These are phyloP conservation scores for Taphrorychus bicolor DNA, from an alignment of 2,888 invertebrate species.

Conservation along the genomic window DNA sequence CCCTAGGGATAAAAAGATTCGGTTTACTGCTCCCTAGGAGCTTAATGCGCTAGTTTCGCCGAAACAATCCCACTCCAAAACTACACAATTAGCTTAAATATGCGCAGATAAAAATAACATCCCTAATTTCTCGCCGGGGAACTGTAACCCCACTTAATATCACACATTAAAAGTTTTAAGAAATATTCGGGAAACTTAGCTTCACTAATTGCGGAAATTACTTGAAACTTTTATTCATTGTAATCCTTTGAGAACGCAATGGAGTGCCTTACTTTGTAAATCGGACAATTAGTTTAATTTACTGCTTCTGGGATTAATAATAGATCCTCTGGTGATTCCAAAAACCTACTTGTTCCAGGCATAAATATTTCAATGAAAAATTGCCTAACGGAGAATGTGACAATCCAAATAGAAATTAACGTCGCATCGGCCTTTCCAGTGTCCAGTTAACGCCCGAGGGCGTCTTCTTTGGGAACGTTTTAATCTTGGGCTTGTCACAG, in stretches of 20 bases:
- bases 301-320: not conserved
- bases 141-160: constrained; percentile 58
- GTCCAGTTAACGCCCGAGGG: constrained; percentile 34
- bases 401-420: constrained; percentile 33
- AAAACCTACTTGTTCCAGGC: not conserved
- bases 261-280: constrained; percentile 41
- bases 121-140: constrained; percentile 25
- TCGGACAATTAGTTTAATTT: constrained; percentile 17
- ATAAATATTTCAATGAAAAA: not conserved
- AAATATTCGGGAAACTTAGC: constrained; percentile 57
- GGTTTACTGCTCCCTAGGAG: not conserved
- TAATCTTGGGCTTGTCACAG: constrained; percentile 27
- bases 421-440: constrained; percentile 20
- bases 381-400: constrained; percentile 9
- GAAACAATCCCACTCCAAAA: not conserved
- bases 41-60: not conserved
- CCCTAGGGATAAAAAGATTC: not conserved
- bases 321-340: not conserved
- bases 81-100: constrained; percentile 4
- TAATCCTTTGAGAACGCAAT: constrained; percentile 56
- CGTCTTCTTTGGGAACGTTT: constrained; percentile 27
- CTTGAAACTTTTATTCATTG: constrained; percentile 58
- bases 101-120: constrained; percentile 18
- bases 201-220: constrained; percentile 60
- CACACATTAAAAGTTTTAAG: constrained; percentile 59